Percentiles rank a stretch among this genome's conserved stretches.
Evolutionary conservation across 1,140 invertebrate genomes (phyloP).

Genomic region (Venturia canescens): DNA sequence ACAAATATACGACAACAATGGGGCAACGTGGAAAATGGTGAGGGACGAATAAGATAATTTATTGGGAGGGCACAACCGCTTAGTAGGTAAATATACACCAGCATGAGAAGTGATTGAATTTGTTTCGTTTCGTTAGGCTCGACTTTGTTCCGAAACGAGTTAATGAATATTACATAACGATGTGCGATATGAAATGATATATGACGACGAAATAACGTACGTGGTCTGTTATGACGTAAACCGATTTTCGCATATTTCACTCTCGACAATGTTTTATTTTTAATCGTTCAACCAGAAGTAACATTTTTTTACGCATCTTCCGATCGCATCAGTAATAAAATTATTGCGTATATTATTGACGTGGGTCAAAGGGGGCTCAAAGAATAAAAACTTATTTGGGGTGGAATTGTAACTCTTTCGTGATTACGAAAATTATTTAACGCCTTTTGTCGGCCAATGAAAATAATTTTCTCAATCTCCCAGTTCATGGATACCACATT

Average conservation of each 20-base stretch:
- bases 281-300: neutral
- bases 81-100: neutral
- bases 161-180: neutral
- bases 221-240: no score
- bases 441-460: no score
- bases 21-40: no score
- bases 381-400: neutral
- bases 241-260: no score
- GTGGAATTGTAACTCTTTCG: neutral
- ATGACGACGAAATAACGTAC: no score
- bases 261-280: neutral
- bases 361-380: neutral
- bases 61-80: neutral
- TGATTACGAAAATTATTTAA: no score
- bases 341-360: conserved; percentile 24
- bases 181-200: neutral
- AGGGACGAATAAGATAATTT: no score
- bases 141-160: neutral
- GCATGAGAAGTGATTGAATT: no score
- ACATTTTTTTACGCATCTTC: neutral
- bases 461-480: no score
- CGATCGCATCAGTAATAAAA: neutral
- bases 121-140: neutral
- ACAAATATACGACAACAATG: no score
- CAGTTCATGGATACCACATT: no score